These are phyloP conservation scores for Thereva nobilitata DNA, from an alignment of 2,888 invertebrate species.

Conservation along the genomic window DNA sequence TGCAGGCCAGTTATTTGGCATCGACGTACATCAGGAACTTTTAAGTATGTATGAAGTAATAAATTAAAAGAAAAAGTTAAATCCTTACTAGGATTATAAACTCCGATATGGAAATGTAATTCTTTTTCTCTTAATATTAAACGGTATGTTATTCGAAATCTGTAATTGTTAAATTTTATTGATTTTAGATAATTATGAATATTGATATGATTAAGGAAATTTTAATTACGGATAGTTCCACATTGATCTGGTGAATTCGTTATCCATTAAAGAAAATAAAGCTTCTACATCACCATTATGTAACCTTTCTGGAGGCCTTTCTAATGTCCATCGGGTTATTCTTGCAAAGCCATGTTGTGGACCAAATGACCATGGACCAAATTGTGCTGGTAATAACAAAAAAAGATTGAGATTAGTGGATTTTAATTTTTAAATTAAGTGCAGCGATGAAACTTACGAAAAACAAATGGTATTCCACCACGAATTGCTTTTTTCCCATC, in stretches of 20 bases:
- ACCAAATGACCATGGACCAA: slow-evolving; percentile 92
- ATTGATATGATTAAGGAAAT: slow-evolving; percentile 13
- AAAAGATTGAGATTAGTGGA: not conserved
- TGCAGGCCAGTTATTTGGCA: slow-evolving; percentile 92
- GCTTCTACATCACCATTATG: slow-evolving; percentile 92
- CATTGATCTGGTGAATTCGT: slow-evolving; percentile 88
- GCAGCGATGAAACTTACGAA: slow-evolving; percentile 75
- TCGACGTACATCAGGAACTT: slow-evolving; percentile 90
- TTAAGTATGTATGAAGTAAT: slow-evolving; percentile 92
- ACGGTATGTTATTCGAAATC: slow-evolving; percentile 90
- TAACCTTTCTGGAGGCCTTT: slow-evolving; percentile 84
- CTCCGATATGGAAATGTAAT: slow-evolving; percentile 89
- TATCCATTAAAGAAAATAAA: slow-evolving; percentile 89
- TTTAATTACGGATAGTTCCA: slow-evolving; percentile 86
- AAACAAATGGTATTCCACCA: slow-evolving; percentile 95
- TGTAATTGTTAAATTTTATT: slow-evolving; percentile 50
- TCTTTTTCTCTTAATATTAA: slow-evolving; percentile 89
- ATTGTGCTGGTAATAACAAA: slow-evolving; percentile 73
- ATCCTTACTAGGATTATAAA: slow-evolving; percentile 92
- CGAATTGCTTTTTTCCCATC: slow-evolving; percentile 95
- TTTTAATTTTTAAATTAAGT: not conserved
- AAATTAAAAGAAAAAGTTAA: slow-evolving; percentile 89
- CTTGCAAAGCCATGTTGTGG: slow-evolving; percentile 97
- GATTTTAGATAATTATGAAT: slow-evolving; percentile 2
- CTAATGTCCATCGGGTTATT: slow-evolving; percentile 88